Base-by-base conservation (phyloP, 2,797 vertebrate species). In the Chanos chanos region DNA sequence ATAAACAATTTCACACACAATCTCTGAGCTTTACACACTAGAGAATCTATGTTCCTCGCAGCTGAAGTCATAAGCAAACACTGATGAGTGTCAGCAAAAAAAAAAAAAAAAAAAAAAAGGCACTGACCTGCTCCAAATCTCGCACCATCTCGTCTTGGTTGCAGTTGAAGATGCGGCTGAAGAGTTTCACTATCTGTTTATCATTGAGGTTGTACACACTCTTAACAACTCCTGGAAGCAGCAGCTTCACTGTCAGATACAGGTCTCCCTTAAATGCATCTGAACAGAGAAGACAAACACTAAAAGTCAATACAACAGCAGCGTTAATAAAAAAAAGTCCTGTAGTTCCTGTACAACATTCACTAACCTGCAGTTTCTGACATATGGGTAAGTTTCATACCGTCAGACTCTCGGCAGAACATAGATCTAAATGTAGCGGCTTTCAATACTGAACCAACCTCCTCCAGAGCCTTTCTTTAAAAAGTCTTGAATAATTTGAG, bases 181-280 rank as follows among this genome's bases (percentile, higher is more conserved):
- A 99, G 31, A 99, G 93, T 74, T 99, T 99, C 8, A 97, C 95
- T 7, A 99, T 97, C 87, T 99, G 97, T 81, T 99, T 99, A 82
- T 99, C 97, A 0, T 95, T 99, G 66, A 99, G 89, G 88, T 99
- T 99, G 82, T 99, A 99, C 55, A 99, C 94, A 25, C 91, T 96
- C 81, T 99, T 99, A 33, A 99, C 80, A 21, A 99, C 96, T 0
- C 97, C 96, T 0, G 97, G 97, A 70, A 99, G 85, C 7, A 99
- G 89, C 74, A 99, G 81, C 77, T 99, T 99, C 74, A 99, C 90
- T 0, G 94, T 99, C 73, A 99, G 82, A 81, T 89, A 99, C 2
- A 98, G 83, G 4, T 99, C 92, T 9, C 97, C 97, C 1, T 80
- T 93, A 83, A 99, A 99, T 70, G 93, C 94, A 85, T 98, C 97